Evolutionary conservation across 2,888 invertebrate species (phyloP), one percentile per base, ranked within the genome.

Genomic region (Oscheius sp.): DNA sequence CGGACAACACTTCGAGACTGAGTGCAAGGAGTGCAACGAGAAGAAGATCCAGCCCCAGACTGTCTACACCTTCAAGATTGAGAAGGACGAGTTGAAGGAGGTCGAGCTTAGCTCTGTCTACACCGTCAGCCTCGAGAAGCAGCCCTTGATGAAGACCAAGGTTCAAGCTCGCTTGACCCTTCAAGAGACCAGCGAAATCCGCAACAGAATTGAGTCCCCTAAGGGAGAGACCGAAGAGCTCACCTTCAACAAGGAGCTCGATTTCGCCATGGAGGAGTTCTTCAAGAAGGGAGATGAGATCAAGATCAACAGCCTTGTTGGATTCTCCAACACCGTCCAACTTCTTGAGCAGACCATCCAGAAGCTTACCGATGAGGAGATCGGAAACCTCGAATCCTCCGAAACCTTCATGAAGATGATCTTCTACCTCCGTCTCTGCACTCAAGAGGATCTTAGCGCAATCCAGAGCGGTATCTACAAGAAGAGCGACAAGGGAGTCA

Each of bases 211-310:
- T 69, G 67, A 72, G 55, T 64, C 72, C 63, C 66, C 58, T 61
- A 61, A 70, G 39, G 76, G 75, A 70, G 63, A 69, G 27, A 72
- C 69, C 48, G 71, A 79, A 69, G 67, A 69, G 39, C 52, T 76
- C 57, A 68, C 74, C 72, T 79, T 75, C 73, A 73, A 74, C 29
- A 70, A 71, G 52, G 71, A 74, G 31, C 74, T 68, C 71, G 79
- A 79, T 48, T 69, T 78, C 57, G 50, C 66, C 8, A 65, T 79
- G 45, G 79, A 79, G 71, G 65, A 72, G 53, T 78, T 76, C 75
- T 73, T 69, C 71, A 81, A 78, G 73, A 75, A 76, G 50, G 79
- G 76, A 72, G 77, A 78, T 48, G 71, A 75, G 34, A 68, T 71
- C 50, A 73, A 72, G 70, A 50, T 71, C 53, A 42, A 37, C 27